These are phyloP conservation scores for Anticlea derivata DNA, from an alignment of 2,888 invertebrate genomes.

Conservation along the genomic window DNA sequence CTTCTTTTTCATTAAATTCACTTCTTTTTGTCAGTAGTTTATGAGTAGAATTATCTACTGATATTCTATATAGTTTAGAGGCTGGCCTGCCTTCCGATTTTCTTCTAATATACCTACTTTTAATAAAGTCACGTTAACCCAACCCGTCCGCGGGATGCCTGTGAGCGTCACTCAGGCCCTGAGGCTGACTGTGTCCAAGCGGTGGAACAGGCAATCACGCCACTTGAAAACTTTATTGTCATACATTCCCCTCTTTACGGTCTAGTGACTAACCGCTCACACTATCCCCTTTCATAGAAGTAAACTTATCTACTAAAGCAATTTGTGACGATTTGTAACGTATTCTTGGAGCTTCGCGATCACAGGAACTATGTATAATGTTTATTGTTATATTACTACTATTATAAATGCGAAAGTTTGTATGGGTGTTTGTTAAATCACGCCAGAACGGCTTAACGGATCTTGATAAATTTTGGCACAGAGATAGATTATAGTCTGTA, in stretches of 20 bases:
- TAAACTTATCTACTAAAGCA: conserved; percentile 36
- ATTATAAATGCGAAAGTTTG: too few relatives aligned
- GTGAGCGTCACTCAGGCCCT: conserved; percentile 20
- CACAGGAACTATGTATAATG: background rate
- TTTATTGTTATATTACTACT: too few relatives aligned
- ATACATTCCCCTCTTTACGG: conserved; percentile 51
- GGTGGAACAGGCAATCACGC: conserved; percentile 43
- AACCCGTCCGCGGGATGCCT: conserved; percentile 23
- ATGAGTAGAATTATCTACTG: too few relatives aligned
- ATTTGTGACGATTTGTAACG: conserved; percentile 33
- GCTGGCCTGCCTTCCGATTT: background rate
- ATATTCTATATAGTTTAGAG: background rate
- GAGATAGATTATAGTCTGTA: too few relatives aligned
- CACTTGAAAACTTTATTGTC: conserved; percentile 46
- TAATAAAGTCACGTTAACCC: conserved; percentile 28
- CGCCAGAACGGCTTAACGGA: too few relatives aligned
- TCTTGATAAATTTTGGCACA: too few relatives aligned
- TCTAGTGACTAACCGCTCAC: conserved; percentile 45
- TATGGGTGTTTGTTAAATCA: too few relatives aligned
- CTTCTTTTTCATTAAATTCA: too few relatives aligned
- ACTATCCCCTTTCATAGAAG: conserved; percentile 50
- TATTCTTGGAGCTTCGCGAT: conserved; percentile 19
- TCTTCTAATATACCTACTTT: conserved; percentile 6
- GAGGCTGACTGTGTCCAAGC: conserved; percentile 21
- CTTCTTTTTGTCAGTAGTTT: too few relatives aligned